Conservation (phyloP, 2,113 vertebrate genomes). For the Ictalurus furcatus region DNA sequence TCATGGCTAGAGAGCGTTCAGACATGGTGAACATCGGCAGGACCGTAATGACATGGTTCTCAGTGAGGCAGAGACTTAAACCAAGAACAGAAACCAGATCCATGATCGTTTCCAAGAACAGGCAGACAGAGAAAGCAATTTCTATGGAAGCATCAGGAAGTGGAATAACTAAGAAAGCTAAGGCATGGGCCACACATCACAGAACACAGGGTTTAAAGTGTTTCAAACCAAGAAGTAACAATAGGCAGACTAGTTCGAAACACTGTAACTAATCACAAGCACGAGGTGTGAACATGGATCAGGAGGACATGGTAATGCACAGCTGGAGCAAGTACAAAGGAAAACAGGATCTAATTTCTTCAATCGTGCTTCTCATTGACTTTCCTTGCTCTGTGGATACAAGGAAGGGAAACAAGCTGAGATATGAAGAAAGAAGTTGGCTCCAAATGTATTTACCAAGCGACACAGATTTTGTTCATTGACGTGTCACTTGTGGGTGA, state of each 20-base stretch:
- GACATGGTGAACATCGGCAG: neutral
- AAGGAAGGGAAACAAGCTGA: neutral
- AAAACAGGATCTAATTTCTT: constrained; percentile 6
- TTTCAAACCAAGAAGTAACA: neutral
- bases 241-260: neutral
- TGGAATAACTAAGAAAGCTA: neutral
- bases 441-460: neutral
- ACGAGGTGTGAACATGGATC: neutral
- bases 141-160: neutral
- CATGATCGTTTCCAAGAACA: neutral
- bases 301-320: neutral
- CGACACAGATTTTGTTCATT: neutral
- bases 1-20: neutral
- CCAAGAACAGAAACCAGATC: neutral
- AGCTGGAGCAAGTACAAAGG: neutral
- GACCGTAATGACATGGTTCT: neutral
- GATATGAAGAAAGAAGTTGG: neutral
- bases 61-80: neutral
- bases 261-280: neutral
- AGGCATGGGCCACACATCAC: neutral
- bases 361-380: neutral
- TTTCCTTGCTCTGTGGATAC: neutral
- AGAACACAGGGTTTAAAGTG: neutral
- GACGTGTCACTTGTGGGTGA: neutral
- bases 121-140: neutral